phyloP scores from a whole-genome alignment of 2,113 vertebrate genomes.

The Caracal caracal region DNA sequence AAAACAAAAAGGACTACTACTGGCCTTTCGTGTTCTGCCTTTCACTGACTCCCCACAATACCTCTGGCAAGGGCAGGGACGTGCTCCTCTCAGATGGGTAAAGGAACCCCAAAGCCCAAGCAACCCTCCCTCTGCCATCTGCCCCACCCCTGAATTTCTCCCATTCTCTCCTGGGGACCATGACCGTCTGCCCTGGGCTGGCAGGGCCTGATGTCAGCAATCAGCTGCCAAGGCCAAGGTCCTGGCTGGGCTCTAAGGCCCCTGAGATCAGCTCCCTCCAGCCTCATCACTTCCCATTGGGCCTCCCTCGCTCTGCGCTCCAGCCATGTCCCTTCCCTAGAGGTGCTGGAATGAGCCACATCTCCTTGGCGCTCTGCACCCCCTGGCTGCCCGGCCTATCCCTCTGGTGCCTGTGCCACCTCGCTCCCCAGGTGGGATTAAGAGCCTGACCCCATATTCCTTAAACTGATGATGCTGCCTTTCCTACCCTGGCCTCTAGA shows the following conservation, averaged over 20 bases:
- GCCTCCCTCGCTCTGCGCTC: not conserved
- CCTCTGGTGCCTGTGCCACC: not conserved
- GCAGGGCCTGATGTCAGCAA: not conserved
- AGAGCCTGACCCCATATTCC: not conserved
- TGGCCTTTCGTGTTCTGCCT: not conserved
- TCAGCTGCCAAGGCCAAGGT: not conserved
- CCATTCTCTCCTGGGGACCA: not conserved
- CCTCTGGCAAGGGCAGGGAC: not conserved
- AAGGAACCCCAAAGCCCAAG: not conserved
- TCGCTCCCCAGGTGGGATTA: not conserved
- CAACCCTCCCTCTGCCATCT: not conserved
- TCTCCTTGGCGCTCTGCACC: not conserved
- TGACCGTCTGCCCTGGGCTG: too few species aligned
- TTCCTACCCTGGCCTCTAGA: not conserved
- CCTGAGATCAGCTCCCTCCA: fast-evolving
- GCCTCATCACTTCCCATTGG: not conserved
- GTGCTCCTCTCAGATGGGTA: not conserved
- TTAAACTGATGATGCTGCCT: not conserved
- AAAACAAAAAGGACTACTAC: not conserved
- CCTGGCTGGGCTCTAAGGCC: not conserved
- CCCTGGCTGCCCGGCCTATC: not conserved
- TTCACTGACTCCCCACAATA: fast-evolving
- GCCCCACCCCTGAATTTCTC: not conserved
- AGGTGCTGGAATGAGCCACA: not conserved
- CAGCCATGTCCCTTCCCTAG: not conserved